A percentile compares a stretch with the other conserved stretches of the same genome.
Conservation (phyloP, 2,888 invertebrate genomes). For the Cephus pulcher region DNA sequence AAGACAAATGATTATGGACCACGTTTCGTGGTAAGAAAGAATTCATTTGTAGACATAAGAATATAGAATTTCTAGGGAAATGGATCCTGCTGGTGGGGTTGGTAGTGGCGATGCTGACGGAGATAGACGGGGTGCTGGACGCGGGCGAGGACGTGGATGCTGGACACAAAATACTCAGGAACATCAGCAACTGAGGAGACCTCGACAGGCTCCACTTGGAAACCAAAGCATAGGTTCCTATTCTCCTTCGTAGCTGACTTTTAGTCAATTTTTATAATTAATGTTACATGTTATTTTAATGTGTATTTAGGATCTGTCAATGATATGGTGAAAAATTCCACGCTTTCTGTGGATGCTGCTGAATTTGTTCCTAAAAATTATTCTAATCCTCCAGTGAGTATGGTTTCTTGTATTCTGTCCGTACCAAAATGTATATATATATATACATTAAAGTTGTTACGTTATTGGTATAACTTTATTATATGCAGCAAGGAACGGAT, state of each 20-base stretch:
- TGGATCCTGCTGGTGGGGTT: slow-evolving; percentile 50
- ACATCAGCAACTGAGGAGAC: slow-evolving; percentile 42
- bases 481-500: slow-evolving; percentile 1
- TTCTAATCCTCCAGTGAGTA: slow-evolving; percentile 4
- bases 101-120: slow-evolving; percentile 40
- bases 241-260: too few species aligned
- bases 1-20: too few species aligned
- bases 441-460: background rate
- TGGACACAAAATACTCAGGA: slow-evolving; percentile 34
- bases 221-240: slow-evolving; percentile 10
- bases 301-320: slow-evolving; percentile 1
- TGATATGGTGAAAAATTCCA: slow-evolving; percentile 47
- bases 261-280: too few species aligned
- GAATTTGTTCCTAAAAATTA: slow-evolving; percentile 54
- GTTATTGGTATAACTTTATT: background rate
- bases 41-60: background rate
- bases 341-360: slow-evolving; percentile 52
- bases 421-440: background rate
- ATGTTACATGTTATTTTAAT: background rate
- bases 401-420: background rate
- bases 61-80: slow-evolving; percentile 26
- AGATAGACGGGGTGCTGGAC: slow-evolving; percentile 24
- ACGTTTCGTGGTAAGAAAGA: too few species aligned
- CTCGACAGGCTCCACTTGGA: slow-evolving; percentile 20
- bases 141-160: slow-evolving; percentile 42